Base-by-base conservation (phyloP, 2,888 invertebrate species). In the Cenopis cana region DNA sequence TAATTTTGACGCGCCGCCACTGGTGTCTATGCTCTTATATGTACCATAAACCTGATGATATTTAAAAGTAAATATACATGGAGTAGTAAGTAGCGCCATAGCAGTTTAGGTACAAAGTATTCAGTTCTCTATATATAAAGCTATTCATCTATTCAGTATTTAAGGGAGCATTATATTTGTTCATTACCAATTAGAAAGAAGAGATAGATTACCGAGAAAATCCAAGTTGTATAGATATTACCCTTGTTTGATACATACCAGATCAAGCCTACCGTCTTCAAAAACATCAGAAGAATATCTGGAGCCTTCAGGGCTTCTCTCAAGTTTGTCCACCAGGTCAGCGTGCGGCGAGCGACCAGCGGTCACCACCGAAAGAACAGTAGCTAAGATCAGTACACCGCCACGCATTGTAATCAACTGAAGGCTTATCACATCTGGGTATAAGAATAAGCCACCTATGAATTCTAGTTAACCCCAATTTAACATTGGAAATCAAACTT, bases 221-320 rank as follows among this genome's bases (percentile, higher is more conserved):
- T 11, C 11, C 38, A 38, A 11, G 38, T 11, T 11, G 1, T 24
- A 24, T 8, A 5, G 12, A 0, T 8, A 14, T 29, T 14, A 33
- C 4, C 10, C 1, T 14, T 9, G 11, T 41, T 18, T 17, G n/a
- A 33, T 6, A 83, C 88, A 84, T 68, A 89, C 89, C 79, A 80
- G 85, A 78, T 89, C 88, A 17, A 89, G 78, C 9, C 74, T 67
- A 9, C 84, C 81, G 77, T 89, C 89, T 76, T 87, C 86, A 17
- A 79, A 72, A 14, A 87, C 57, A 69, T 83, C 72, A n/a, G 64
- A 73, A 5, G 89, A 84, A 61, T 73, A 80, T 52, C 82, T 76
- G 0, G 65, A 59, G 11, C 77, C 77, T 5, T 57, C 66, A n/a
- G 76, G 73, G 2, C 66, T 72, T 17, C 61, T 81, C 18, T 78